Evolutionary conservation across 1,140 invertebrate genomes (phyloP).

Genomic region (Dendrolimus kikuchii): DNA sequence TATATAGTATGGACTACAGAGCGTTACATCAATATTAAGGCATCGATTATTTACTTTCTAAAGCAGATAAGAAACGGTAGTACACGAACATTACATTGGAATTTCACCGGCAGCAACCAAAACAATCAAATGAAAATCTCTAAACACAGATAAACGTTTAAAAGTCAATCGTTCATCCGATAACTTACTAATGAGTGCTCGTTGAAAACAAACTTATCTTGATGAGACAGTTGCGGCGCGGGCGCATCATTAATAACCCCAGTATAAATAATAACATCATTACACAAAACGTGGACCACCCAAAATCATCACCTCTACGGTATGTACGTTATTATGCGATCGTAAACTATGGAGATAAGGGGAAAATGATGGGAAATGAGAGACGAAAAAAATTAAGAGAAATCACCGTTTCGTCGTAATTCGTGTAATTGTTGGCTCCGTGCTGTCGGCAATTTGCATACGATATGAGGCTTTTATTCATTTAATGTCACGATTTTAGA

Average conservation of each 20-base stretch:
- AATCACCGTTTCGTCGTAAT: conserved; percentile 18
- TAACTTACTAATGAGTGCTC: conserved; percentile 56
- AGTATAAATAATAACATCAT: conserved; percentile 63
- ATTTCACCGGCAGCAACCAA: conserved; percentile 32
- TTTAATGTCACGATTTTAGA: conserved; percentile 38
- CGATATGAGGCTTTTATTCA: conserved; percentile 58
- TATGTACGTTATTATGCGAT: conserved; percentile 39
- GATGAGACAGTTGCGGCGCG: conserved; percentile 47
- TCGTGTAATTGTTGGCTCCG: conserved; percentile 41
- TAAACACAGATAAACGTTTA: conserved; percentile 35
- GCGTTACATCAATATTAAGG: too few species aligned
- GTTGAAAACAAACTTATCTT: conserved; percentile 60
- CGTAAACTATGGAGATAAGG: conserved; percentile 47
- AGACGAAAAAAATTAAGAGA: conserved; percentile 47
- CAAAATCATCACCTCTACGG: conserved; percentile 59
- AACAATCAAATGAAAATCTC: conserved; percentile 44
- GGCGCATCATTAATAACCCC: conserved; percentile 52
- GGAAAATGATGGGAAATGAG: conserved; percentile 39
- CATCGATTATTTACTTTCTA: too few species aligned
- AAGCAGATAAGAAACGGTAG: not conserved
- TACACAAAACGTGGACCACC: conserved; percentile 54
- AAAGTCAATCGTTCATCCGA: conserved; percentile 41
- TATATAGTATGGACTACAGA: too few species aligned
- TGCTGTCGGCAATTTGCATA: conserved; percentile 55
- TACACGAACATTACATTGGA: conserved; percentile 2